phyloP scores from a whole-genome alignment of 2,888 invertebrate genomes.

The Drosophila setosimentum region DNA sequence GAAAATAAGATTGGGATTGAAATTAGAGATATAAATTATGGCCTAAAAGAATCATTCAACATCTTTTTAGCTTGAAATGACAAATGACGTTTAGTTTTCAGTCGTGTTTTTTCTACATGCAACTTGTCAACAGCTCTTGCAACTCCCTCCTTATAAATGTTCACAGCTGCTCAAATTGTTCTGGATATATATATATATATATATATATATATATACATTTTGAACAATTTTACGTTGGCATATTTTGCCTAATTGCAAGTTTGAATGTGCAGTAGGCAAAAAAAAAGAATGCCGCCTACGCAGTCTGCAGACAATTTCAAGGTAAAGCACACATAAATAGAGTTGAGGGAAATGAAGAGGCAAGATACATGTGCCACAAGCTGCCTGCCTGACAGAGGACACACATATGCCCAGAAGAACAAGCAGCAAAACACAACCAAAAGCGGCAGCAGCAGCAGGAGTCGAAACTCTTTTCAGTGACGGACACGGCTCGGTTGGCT shows the following conservation, averaged over 20 bases:
- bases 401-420: constrained; percentile 55
- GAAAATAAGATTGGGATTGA: too few relatives aligned
- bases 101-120: background rate
- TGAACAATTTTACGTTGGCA: constrained; percentile 19
- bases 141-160: background rate
- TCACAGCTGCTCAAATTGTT: constrained; percentile 3
- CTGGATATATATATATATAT: background rate
- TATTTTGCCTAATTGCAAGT: constrained; percentile 47
- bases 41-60: background rate
- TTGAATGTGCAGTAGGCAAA: constrained; percentile 14
- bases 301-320: constrained; percentile 62
- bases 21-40: background rate
- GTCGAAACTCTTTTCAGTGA: constrained; percentile 44
- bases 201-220: background rate
- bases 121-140: constrained; percentile 12
- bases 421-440: background rate
- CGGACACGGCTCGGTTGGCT: constrained; percentile 80
- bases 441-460: constrained; percentile 46
- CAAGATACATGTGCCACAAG: constrained; percentile 32
- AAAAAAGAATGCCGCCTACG: constrained; percentile 44
- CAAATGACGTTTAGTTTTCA: background rate
- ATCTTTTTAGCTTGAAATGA: background rate
- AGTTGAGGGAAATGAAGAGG: constrained; percentile 14
- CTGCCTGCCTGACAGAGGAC: constrained; percentile 57
- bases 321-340: constrained; percentile 76